These are phyloP conservation scores for Haemorhous mexicanus DNA, from an alignment of 2,113 vertebrate genomes.

Conservation along the genomic window DNA sequence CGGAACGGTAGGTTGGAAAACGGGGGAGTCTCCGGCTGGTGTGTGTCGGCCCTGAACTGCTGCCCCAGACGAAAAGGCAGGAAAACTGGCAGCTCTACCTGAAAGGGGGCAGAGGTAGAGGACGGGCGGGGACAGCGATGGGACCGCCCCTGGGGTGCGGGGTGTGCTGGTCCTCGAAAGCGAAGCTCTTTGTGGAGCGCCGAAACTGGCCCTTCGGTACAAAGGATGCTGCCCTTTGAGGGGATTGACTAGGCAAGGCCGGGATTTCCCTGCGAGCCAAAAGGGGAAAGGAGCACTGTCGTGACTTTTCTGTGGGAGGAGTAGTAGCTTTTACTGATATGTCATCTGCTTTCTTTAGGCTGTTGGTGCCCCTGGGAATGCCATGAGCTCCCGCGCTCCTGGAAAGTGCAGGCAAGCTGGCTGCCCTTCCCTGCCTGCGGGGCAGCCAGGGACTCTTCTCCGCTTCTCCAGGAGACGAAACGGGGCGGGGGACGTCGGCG, in stretches of 20 bases:
- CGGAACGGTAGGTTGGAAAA: neutral
- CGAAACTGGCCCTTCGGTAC: neutral
- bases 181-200: neutral
- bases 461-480: neutral
- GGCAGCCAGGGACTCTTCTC: neutral
- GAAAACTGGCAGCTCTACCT: neutral
- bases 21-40: neutral
- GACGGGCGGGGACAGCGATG: neutral
- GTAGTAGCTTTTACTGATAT: neutral
- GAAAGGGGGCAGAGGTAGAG: neutral
- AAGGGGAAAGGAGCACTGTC: neutral
- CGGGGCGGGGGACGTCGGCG: too few species aligned
- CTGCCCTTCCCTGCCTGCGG: neutral
- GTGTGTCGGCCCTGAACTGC: neutral
- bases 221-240: neutral
- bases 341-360: neutral
- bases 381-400: neutral
- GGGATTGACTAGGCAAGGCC: neutral
- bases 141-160: neutral
- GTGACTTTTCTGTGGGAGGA: neutral
- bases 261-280: neutral
- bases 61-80: neutral
- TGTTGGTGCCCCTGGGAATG: neutral
- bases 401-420: neutral
- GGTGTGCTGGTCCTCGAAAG: neutral